These are phyloP conservation scores for Lacanobia oleracea DNA, from an alignment of 2,888 invertebrate species.

Conservation along the genomic window DNA sequence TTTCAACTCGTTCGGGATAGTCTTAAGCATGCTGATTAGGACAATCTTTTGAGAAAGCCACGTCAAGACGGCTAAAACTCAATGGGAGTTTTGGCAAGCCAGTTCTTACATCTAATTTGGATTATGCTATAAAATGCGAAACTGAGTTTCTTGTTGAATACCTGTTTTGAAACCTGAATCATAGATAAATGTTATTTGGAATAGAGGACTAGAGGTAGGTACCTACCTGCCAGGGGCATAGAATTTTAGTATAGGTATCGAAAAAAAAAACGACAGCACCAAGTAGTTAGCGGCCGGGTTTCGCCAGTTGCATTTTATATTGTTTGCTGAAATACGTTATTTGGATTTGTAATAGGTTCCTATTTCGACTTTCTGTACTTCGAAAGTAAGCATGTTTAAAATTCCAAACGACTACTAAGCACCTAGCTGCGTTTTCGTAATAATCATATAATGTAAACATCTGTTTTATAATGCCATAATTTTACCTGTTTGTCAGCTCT, in stretches of 20 bases:
- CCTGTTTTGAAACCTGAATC: neutral
- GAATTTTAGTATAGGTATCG: neutral
- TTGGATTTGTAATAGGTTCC: neutral
- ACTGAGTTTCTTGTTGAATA: too few relatives aligned
- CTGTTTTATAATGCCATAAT: conserved; percentile 27
- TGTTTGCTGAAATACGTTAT: neutral
- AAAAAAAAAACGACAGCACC: too few relatives aligned
- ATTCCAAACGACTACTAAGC: conserved; percentile 5
- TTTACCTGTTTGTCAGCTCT: conserved; percentile 28
- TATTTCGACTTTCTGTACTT: neutral
- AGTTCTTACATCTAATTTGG: too few relatives aligned
- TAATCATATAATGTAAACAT: conserved; percentile 3
- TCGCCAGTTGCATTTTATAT: neutral
- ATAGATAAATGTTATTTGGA: neutral
- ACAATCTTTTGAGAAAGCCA: neutral
- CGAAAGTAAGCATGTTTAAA: conserved; percentile 2
- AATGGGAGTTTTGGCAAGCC: too few relatives aligned
- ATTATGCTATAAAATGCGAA: too few relatives aligned
- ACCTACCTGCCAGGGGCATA: neutral
- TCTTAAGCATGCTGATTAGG: neutral
- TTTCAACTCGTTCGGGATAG: neutral
- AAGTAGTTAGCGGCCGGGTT: too few relatives aligned
- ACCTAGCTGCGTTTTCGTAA: neutral
- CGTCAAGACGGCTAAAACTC: neutral
- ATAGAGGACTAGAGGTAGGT: neutral